Evolutionary conservation across 2,797 vertebrate species (phyloP), one percentile per base, ranked within the genome.

Genomic region (Molossus alvarezi): DNA sequence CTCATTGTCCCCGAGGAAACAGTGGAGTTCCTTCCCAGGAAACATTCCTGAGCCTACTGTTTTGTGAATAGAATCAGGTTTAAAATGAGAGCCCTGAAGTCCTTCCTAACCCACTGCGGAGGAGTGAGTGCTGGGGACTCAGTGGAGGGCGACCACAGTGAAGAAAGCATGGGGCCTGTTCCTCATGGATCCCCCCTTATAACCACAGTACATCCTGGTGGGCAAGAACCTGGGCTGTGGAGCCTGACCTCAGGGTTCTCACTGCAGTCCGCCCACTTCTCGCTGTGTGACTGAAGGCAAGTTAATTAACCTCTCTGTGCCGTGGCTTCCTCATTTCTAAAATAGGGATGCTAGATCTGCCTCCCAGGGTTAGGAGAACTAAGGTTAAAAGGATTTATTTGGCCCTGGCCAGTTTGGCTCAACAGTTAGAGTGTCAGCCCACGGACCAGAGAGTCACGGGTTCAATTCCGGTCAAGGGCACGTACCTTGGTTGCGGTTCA

Each of bases 151-250:
- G 21, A 14, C 55, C 3, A 0, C 0, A 7, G 65, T 6, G 45
- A 57, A 67, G 64, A 80, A 6, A 12, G 14, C 4, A 3, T 12
- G 53, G 41, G 87, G 88, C 0, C 18, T 2, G 2, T 45, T 53
- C 76, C 53, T 48, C 18, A 29, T 5, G 3, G 3, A 6, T 53
- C 67, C 15, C 27, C 62, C 73, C 1, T 0, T 13, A 0, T 57
- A 13, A 13, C 53, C 37, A 0, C n/a, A 1, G 0, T 7, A 0
- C 5, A 0, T 5, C 57, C 57, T 2, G 0, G 48, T 1, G 29
- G 29, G 29, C 6, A 5, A 51, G 57, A 67, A 11, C 51, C 55
- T 6, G 29, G 29, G 27, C 33, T 62, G n/a, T 62, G 73, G 60
- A 64, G 27, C 93, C 75, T 73, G 65, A 37, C 29, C 7, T 0